Evolutionary conservation across 2,888 invertebrate genomes (phyloP).

Genomic region (Bhutanitis thaidina): DNA sequence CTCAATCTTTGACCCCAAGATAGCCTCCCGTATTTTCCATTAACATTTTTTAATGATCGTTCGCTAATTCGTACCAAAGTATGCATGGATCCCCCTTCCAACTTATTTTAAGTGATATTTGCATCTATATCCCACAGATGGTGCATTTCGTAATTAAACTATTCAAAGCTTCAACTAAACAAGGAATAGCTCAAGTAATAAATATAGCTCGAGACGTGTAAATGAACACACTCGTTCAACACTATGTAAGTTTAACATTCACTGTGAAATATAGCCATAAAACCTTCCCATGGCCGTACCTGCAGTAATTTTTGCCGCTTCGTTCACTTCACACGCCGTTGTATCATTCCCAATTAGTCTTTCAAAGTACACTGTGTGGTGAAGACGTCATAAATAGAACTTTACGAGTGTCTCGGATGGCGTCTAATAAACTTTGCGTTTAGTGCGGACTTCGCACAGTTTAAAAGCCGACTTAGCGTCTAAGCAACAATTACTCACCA

Average conservation of each 20-base stretch:
- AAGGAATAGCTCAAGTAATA: not conserved
- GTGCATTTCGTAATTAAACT: not conserved
- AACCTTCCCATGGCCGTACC: conserved; percentile 19
- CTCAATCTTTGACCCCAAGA: no score
- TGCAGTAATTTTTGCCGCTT: conserved; percentile 22
- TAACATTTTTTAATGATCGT: no score
- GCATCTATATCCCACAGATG: no score
- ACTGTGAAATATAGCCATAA: conserved; percentile 28
- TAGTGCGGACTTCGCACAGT: conserved; percentile 49
- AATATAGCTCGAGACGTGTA: not conserved
- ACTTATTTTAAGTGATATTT: no score
- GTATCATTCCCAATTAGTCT: conserved; percentile 55
- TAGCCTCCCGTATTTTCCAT: no score
- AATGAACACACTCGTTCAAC: conserved; percentile 3
- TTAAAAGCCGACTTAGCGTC: conserved; percentile 34
- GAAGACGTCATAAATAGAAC: conserved; percentile 49
- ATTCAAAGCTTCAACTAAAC: not conserved
- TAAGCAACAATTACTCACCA: conserved; percentile 29
- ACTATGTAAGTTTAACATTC: conserved; percentile 22
- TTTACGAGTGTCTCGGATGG: conserved; percentile 51
- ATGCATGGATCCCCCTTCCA: no score
- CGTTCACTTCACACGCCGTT: conserved; percentile 28
- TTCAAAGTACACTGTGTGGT: conserved; percentile 40
- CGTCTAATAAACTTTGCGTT: conserved; percentile 51
- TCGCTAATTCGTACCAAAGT: no score